Conservation (phyloP, 2,113 vertebrate genomes). For the Catharus minimus region DNA sequence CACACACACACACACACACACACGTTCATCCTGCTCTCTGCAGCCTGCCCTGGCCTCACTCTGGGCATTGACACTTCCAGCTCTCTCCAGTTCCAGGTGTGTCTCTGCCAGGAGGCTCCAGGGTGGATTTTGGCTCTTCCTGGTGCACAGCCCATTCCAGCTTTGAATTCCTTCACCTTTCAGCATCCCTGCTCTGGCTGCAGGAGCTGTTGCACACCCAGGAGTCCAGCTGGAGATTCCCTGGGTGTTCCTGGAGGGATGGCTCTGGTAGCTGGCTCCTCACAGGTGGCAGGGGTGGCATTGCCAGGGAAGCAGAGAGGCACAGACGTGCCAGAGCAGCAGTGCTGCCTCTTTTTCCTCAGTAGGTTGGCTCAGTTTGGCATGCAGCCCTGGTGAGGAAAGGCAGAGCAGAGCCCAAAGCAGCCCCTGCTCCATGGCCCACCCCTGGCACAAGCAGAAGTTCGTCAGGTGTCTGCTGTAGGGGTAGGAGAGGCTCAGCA, state of each 20-base stretch:
- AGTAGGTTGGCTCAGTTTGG: neutral
- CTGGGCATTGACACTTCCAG: neutral
- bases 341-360: neutral
- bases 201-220: neutral
- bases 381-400: neutral
- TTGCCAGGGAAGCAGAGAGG: neutral
- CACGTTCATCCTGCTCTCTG: neutral
- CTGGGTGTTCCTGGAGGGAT: neutral
- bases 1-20: too few relatives aligned
- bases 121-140: neutral
- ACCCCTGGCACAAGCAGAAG: neutral
- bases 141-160: neutral
- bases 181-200: accelerated
- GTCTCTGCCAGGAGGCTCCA: neutral
- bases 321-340: neutral
- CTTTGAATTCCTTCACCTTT: neutral
- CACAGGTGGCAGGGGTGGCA: neutral
- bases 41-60: neutral
- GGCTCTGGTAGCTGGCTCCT: neutral
- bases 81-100: neutral
- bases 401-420: neutral
- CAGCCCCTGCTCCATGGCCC: neutral
- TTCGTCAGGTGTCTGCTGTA: neutral
- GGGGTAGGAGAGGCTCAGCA: neutral
- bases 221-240: neutral